These are phyloP conservation scores for Chloroceryle amazona DNA, from an alignment of 2,797 vertebrate species.

Conservation along the genomic window DNA sequence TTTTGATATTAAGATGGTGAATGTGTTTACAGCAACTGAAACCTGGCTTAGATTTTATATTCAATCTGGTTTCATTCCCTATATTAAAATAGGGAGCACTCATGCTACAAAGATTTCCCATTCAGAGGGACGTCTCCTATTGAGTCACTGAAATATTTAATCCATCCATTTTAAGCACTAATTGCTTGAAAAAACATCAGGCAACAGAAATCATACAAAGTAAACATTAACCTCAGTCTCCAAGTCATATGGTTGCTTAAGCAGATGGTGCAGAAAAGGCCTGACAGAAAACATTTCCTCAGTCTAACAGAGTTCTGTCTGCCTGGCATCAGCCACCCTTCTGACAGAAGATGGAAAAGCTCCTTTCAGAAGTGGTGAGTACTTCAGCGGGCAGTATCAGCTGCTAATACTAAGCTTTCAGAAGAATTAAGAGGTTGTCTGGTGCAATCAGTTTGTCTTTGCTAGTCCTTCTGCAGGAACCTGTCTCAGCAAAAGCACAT, in stretches of 20 bases:
- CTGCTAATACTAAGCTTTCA: neutral
- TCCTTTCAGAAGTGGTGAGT: conserved; percentile 1
- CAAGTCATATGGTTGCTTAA: neutral
- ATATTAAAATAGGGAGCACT: neutral
- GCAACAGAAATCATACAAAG: neutral
- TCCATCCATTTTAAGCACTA: neutral
- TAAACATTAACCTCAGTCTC: conserved; percentile 19
- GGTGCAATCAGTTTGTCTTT: neutral
- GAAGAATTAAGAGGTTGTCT: neutral
- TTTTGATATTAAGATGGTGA: neutral
- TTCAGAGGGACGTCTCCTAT: neutral
- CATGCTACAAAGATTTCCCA: neutral
- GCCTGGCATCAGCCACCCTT: neutral
- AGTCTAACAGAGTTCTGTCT: neutral
- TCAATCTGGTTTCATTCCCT: neutral
- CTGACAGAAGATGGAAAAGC: neutral
- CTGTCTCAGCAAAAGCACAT: neutral
- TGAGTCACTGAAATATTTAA: neutral
- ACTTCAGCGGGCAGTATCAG: neutral
- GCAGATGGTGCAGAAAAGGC: neutral
- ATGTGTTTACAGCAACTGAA: neutral
- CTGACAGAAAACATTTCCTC: neutral
- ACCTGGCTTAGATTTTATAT: neutral
- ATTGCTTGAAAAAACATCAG: neutral
- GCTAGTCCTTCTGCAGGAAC: neutral